Evolutionary conservation across 2,113 vertebrate species (phyloP), one percentile per base, ranked within the genome.

Genomic region (Psittacula cyanocephala): DNA sequence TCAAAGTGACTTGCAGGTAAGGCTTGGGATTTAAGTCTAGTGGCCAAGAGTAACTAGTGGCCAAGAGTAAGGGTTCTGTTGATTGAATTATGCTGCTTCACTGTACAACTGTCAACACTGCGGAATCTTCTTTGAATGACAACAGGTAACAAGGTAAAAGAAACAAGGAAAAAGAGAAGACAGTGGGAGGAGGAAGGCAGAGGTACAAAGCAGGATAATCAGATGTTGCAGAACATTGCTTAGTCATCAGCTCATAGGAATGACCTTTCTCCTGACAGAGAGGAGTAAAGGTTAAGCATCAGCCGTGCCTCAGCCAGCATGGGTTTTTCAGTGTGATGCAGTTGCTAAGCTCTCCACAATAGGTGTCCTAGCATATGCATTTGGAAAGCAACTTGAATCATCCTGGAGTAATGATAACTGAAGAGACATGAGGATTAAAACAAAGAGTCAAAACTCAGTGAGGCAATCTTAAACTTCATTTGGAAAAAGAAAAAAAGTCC

Each of bases 341-440:
- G 91, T 90, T 96, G 88, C 95, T 93, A 88, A 88, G 86, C 88
- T 93, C 64, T 67, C 76, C 76, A 41, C 90, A 86, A 93, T 25
- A 89, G 84, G 63, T 75, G 94, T 91, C 75, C 78, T 76, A 85
- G 89, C 57, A 50, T 18, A 67, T 17, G 50, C 70, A 64, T 74
- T 90, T 47, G 63, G 85, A 90, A 88, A 67, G 69, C 68, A 31
- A 69, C 1, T 2, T 96, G 95, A 97, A 94, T 94, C 95, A 96
- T 63, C 79, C 76, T 43, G 72, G 72, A 86, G 82, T 90, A 90
- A 83, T 78, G 88, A 94, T 86, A 91, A 90, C 72, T 68, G 86
- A 64, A 68, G 82, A 88, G 80, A 94, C 71, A 78, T n/a, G 67
- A 88, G 76, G 65, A 91, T 86, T 70, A 88, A 95, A 95, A 87